phyloP scores from a whole-genome alignment of 2,113 vertebrate genomes.

The Pelusios castaneus region DNA sequence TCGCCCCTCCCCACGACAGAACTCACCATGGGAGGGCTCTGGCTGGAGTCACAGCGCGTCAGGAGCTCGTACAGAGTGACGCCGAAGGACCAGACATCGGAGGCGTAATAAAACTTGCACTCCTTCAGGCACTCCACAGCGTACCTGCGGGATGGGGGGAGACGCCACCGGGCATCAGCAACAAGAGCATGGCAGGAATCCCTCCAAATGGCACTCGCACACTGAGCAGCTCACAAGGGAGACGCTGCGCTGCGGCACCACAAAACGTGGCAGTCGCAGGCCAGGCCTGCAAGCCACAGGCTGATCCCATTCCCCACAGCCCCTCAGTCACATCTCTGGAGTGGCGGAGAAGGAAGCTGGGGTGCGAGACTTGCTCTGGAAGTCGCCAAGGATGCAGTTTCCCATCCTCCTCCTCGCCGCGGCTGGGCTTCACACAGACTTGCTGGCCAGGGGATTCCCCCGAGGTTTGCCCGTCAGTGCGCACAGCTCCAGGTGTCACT shows the following conservation, averaged over 20 bases:
- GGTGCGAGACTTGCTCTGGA: too few species aligned
- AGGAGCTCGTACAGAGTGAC: slow-evolving; percentile 93
- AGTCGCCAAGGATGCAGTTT: too few species aligned
- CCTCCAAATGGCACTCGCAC: background rate
- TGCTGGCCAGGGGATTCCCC: too few species aligned
- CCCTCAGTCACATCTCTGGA: too few species aligned
- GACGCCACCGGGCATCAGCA: background rate
- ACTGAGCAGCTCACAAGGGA: background rate
- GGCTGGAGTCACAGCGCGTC: slow-evolving; percentile 82
- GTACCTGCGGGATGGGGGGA: slow-evolving; percentile 78
- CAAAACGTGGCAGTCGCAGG: background rate
- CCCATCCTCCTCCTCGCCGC: too few species aligned
- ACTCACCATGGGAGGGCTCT: slow-evolving; percentile 86
- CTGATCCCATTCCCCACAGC: too few species aligned
- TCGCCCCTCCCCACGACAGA: background rate
- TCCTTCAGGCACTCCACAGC: slow-evolving; percentile 93
- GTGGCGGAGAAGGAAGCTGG: too few species aligned
- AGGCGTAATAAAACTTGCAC: slow-evolving; percentile 90
- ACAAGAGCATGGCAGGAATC: too few species aligned
- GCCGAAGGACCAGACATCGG: slow-evolving; percentile 94
- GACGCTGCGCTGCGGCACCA: background rate
- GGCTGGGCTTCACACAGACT: background rate
- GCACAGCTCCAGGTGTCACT: background rate
- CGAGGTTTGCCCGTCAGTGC: background rate
- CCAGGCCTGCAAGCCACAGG: too few species aligned